Percentiles rank a stretch among this genome's conserved stretches.
phyloP scores from a whole-genome alignment of 2,113 vertebrate species.

The Malurus cyaneus region DNA sequence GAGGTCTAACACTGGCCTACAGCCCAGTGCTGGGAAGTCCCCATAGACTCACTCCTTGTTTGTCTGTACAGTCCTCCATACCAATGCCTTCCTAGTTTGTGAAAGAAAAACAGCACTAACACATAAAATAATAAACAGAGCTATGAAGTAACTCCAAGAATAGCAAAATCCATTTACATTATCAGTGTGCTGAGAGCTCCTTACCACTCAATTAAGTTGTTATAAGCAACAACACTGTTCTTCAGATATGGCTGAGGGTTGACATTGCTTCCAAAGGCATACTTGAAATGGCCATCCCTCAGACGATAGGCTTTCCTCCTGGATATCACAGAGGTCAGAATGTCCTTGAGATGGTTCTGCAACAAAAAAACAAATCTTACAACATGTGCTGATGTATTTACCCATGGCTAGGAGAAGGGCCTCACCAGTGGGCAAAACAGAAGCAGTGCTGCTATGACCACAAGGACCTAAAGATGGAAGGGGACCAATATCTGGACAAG shows the following conservation, averaged over 20 bases:
- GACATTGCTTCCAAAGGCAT: conserved; percentile 91
- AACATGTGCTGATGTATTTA: not conserved
- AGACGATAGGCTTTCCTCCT: conserved; percentile 91
- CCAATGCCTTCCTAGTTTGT: not conserved
- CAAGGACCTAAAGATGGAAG: not conserved
- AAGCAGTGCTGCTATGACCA: not conserved
- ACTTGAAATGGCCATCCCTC: conserved; percentile 90
- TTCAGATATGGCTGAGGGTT: conserved; percentile 93
- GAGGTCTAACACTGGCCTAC: not conserved
- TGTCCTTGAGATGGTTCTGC: conserved; percentile 96
- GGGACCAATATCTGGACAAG: not conserved
- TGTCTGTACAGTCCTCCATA: not conserved
- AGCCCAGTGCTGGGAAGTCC: not conserved
- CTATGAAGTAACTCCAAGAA: not conserved
- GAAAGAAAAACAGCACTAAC: not conserved
- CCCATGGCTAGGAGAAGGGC: not conserved
- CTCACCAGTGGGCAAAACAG: not conserved
- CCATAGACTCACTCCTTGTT: not conserved
- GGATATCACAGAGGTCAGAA: conserved; percentile 89
- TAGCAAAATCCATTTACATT: not conserved
- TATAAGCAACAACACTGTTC: conserved; percentile 92
- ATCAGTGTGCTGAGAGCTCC: not conserved
- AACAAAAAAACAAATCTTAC: not conserved
- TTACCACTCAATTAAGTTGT: conserved; percentile 87
- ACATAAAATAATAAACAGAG: not conserved